phyloP scores from a whole-genome alignment of 2,797 vertebrate species.

The Sebastes hopkinsi region DNA sequence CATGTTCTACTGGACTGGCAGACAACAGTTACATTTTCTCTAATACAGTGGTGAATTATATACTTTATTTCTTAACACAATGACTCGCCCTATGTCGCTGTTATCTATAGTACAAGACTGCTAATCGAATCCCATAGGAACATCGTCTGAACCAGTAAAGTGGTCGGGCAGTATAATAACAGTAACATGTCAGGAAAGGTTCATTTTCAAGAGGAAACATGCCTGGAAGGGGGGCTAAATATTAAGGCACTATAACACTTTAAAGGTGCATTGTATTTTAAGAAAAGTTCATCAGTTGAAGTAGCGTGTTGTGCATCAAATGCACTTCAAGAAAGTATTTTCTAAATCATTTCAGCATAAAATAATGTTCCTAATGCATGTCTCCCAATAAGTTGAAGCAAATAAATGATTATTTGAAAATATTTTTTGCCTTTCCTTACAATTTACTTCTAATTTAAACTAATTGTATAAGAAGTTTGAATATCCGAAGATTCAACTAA shows the following conservation, averaged over 20 bases:
- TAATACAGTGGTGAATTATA: slow-evolving; percentile 27
- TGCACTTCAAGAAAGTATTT: background rate
- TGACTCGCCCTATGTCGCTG: background rate
- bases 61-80: slow-evolving; percentile 18
- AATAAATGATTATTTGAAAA: background rate
- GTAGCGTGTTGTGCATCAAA: background rate
- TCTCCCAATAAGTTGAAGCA: background rate
- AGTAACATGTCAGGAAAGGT: background rate
- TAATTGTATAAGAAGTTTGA: background rate
- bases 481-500: background rate
- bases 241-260: background rate
- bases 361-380: background rate
- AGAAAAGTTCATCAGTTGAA: background rate
- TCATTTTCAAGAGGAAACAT: slow-evolving; percentile 9
- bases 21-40: slow-evolving; percentile 47
- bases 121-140: slow-evolving; percentile 44
- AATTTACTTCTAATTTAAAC: background rate
- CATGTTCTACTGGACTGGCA: slow-evolving; percentile 57
- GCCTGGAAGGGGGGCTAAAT: background rate
- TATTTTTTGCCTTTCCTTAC: background rate
- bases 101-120: slow-evolving; percentile 25
- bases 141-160: slow-evolving; percentile 14
- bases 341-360: background rate
- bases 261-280: background rate
- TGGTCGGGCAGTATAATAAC: background rate